Conservation (phyloP, 2,113 vertebrate species). For the Psammodynastes pulverulentus region DNA sequence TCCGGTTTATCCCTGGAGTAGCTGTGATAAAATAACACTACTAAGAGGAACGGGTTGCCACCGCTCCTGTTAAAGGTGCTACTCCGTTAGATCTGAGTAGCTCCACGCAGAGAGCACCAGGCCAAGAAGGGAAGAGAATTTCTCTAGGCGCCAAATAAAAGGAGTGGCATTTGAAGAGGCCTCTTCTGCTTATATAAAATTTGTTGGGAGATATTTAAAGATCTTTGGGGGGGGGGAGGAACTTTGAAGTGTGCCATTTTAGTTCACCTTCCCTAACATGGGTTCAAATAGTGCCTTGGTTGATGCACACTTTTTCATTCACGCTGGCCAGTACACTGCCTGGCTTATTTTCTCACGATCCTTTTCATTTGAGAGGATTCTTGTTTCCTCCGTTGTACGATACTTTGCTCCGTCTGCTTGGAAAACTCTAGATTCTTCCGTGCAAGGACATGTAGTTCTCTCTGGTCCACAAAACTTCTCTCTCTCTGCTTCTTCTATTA, state of each 20-base stretch:
- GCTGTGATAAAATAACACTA: background rate
- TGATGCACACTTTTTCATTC: background rate
- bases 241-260: background rate
- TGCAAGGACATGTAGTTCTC: background rate
- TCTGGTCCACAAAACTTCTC: conserved; percentile 4
- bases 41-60: background rate
- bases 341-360: background rate
- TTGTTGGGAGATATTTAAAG: background rate
- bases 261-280: background rate
- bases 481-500: background rate
- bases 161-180: background rate
- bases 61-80: background rate
- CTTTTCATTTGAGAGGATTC: background rate
- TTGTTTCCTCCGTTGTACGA: background rate
- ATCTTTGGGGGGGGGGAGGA: background rate
- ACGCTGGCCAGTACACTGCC: background rate
- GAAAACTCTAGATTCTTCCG: background rate
- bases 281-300: background rate
- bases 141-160: background rate
- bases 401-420: background rate
- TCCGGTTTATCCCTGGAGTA: background rate
- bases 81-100: background rate
- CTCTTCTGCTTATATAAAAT: background rate
- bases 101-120: background rate
- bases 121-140: background rate